Base-by-base conservation (phyloP, 2,797 vertebrate species). In the Sebastes nivosus region DNA sequence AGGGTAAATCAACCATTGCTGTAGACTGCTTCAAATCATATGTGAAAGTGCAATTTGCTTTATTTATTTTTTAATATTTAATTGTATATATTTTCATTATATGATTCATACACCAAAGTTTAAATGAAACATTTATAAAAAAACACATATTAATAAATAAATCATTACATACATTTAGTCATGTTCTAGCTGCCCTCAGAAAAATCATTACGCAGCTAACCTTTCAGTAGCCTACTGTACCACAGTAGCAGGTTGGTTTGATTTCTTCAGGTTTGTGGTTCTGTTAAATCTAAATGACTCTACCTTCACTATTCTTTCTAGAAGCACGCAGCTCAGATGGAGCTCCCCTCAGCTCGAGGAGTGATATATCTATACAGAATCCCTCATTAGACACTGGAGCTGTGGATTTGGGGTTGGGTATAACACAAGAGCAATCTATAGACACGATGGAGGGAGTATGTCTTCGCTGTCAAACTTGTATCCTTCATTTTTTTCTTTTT, bases 1-100 rank as follows among this genome's bases (percentile, higher is more conserved):
- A 25, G 59, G 57, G 16, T 68, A 77, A 75, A 75, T 77, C 64
- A 75, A 10, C 50, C 50, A 80, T 79, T 75, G 69, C 8, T 22
- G 67, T 46, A 50, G 82, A 77, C 52, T 29, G 66, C 79, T 65
- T 63, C 4, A 59, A 72, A 84, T 80, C 64, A 75, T 5, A 76
- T 58, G 50, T 70, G 25, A 83, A 84, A 25, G 25, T 52, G 10
- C 30, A 72, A 67, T 77, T 79, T 60, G 9, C 30, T 71, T 30
- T 11, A 38, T 27, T 46, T 8, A 27, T 20, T 73, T 42, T 30
- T 16, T n/a, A 14, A 38, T 1, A 32, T 63, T 38, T 4, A 32
- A 36, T 18, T 34, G 30, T 24, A 60, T 34, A 16, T 67, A 7
- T 65, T 74, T 36, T 59, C 8, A 64, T 34, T 38, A 38, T 38